Evolutionary conservation across 2,113 vertebrate species (phyloP).

Genomic region (Xiphias gladius): DNA sequence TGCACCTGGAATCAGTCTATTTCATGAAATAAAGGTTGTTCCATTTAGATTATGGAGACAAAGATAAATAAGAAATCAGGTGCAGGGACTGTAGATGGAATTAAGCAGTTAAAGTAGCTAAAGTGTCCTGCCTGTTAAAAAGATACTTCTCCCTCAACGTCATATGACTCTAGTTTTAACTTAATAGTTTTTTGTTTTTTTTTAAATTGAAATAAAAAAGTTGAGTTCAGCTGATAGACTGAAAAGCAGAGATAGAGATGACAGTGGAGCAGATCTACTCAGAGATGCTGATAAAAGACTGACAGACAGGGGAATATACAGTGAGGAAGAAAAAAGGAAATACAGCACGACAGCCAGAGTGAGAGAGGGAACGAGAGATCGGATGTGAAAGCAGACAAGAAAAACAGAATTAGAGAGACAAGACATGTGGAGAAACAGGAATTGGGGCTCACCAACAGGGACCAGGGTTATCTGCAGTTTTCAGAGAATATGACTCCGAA

Average conservation of each 20-base stretch:
- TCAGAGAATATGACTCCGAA: constrained; percentile 24
- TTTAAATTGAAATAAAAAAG: not conserved
- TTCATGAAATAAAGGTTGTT: not conserved
- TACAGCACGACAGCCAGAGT: constrained; percentile 12
- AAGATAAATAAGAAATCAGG: constrained; percentile 12
- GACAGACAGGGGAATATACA: constrained; percentile 42
- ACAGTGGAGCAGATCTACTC: constrained; percentile 36
- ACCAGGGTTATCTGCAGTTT: constrained; percentile 43
- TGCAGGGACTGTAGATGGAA: not conserved
- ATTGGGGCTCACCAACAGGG: constrained; percentile 44
- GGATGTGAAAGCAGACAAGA: constrained; percentile 49
- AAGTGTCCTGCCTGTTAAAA: constrained; percentile 25
- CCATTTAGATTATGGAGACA: constrained; percentile 13
- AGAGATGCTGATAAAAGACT: constrained; percentile 48
- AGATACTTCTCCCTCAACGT: constrained; percentile 8
- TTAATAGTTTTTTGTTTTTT: no score
- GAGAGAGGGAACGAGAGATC: constrained; percentile 28
- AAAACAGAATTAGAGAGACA: constrained; percentile 25
- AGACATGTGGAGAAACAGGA: constrained; percentile 45
- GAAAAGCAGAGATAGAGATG: constrained; percentile 26
- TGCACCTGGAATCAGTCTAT: not conserved
- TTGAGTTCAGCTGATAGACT: constrained; percentile 10
- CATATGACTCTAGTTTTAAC: constrained; percentile 40
- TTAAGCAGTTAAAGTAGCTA: constrained; percentile 29
- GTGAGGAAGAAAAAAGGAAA: constrained; percentile 24